Base-by-base conservation (phyloP, 2,797 vertebrate genomes). In the Hylomyscus alleni region DNA sequence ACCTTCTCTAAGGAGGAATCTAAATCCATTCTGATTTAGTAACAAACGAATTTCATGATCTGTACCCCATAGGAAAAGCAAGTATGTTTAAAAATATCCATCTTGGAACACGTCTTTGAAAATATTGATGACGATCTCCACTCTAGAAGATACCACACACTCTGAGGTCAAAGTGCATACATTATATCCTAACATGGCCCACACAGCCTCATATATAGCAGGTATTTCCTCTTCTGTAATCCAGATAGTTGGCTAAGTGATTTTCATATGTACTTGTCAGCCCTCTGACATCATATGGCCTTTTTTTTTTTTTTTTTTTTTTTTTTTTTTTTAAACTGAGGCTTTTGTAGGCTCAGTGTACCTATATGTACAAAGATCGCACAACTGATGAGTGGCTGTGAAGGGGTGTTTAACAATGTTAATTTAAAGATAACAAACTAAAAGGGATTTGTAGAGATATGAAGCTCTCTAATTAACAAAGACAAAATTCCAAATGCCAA, bases 381-480 rank as follows among this genome's bases (percentile, higher is more conserved):
- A 77, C 24, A 87, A 62, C 76, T 78, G 40, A 69, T 56, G 22
- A 89, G 37, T 31, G 65, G 26, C 47, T 89, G 31, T 4, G 22
- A n/a, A 95, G 12, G 34, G 62, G 67, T 87, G 44, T 8, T 75
- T 94, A 92, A 83, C 76, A 73, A 91, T 50, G 7, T 60, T 94
- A 40, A 22, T 91, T 89, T 81, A 85, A 95, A 93, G 65, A 40
- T 90, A 95, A 87, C n/a, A 58, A 85, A 92, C 9, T 56, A 69
- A 29, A 90, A 83, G 58, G 34, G 54, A 69, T 40, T 58, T 65
- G 0, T 72, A 56, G 29, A 89, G 62, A 65, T 65, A 72, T 58
- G 47, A 47, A 15, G 4, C 24, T 84, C 83, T 31, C 31, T 96
- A 47, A 87, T 84, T 91, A 93, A 81, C 56, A 75, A 9, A 5